phyloP scores from a whole-genome alignment of 2,888 invertebrate species.

The Ornithoptera alexandrae region DNA sequence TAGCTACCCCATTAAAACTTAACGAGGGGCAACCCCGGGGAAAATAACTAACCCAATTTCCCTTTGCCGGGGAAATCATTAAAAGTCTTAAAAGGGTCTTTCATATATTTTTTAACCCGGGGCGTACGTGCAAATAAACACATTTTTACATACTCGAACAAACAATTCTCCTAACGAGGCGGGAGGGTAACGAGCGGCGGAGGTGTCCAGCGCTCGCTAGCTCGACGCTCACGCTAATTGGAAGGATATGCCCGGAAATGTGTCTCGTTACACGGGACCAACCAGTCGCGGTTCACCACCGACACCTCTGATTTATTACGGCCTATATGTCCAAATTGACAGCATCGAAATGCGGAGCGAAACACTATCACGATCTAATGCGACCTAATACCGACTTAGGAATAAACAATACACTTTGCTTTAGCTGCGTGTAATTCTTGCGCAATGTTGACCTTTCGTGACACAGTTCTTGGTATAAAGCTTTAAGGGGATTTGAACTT shows the following conservation, averaged over 20 bases:
- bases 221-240: slow-evolving; percentile 59
- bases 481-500: neutral
- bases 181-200: slow-evolving; percentile 69
- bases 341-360: slow-evolving; percentile 45
- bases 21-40: slow-evolving; percentile 79
- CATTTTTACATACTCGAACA: slow-evolving; percentile 81
- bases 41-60: slow-evolving; percentile 81
- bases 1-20: slow-evolving; percentile 80
- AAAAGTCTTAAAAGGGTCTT: slow-evolving; percentile 81
- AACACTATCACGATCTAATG: slow-evolving; percentile 24
- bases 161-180: slow-evolving; percentile 79
- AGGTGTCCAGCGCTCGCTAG: slow-evolving; percentile 42
- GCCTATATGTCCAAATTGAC: slow-evolving; percentile 64
- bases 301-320: slow-evolving; percentile 66
- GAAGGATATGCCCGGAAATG: slow-evolving; percentile 71
- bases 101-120: slow-evolving; percentile 76
- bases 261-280: slow-evolving; percentile 68
- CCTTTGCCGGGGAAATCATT: slow-evolving; percentile 80
- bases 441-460: slow-evolving; percentile 21
- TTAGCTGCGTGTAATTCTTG: slow-evolving; percentile 10
- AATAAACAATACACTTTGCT: slow-evolving; percentile 23
- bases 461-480: slow-evolving; percentile 5
- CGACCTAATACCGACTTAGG: slow-evolving; percentile 19
- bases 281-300: slow-evolving; percentile 56
- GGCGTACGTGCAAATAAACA: slow-evolving; percentile 80